Conservation (phyloP, 2,113 vertebrate genomes). For the Tachycineta bicolor region DNA sequence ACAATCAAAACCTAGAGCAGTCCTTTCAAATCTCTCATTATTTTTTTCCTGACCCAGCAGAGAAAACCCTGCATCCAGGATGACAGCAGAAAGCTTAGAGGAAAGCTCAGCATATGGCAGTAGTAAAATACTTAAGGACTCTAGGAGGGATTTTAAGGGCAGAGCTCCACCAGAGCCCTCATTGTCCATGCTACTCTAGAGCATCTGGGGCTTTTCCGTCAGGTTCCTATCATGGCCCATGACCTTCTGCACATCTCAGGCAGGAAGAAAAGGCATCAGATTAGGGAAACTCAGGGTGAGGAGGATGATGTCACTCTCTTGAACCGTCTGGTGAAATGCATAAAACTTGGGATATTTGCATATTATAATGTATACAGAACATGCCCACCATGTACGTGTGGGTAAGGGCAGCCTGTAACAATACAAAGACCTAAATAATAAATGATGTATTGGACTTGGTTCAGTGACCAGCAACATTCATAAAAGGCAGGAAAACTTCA, state of each 20-base stretch:
- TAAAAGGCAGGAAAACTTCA: neutral
- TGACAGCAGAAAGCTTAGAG: neutral
- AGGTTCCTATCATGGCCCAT: rapidly evolving
- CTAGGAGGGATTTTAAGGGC: neutral
- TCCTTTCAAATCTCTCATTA: neutral
- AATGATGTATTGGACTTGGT: neutral
- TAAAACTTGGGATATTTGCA: neutral
- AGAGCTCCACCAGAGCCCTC: neutral
- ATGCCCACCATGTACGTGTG: neutral
- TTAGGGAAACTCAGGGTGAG: neutral
- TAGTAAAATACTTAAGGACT: neutral
- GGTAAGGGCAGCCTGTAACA: neutral
- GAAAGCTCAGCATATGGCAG: neutral
- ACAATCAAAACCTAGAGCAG: neutral
- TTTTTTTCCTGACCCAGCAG: neutral
- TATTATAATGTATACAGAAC: neutral
- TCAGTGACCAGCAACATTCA: neutral
- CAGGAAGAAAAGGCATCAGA: neutral
- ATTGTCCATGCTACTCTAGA: neutral
- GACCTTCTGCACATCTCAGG: neutral
- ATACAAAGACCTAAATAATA: neutral
- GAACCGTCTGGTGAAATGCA: neutral
- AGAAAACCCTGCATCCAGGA: neutral
- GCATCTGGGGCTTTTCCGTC: neutral
- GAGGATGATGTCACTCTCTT: neutral